Conservation (phyloP, 2,888 invertebrate genomes). For the Polyommatus icarus region DNA sequence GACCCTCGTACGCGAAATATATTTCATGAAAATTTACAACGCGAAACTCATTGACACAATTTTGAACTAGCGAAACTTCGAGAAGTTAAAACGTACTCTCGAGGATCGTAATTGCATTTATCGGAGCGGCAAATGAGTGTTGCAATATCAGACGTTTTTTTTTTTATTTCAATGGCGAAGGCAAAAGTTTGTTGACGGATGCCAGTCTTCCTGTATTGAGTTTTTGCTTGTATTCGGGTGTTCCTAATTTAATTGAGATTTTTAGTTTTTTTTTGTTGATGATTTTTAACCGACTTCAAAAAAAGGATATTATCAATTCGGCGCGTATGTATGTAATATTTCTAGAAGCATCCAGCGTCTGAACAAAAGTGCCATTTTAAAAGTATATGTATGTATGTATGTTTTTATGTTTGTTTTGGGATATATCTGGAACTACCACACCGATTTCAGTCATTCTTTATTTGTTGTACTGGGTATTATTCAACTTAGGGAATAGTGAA, state of each 20-base stretch:
- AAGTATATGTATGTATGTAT: too few species aligned
- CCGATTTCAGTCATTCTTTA: too few species aligned
- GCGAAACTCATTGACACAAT: slow-evolving; percentile 45
- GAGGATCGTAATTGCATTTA: slow-evolving; percentile 70
- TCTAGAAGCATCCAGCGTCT: too few species aligned
- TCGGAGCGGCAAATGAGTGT: slow-evolving; percentile 74
- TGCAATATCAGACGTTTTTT: slow-evolving; percentile 63
- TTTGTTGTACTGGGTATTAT: too few species aligned
- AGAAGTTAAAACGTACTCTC: slow-evolving; percentile 55
- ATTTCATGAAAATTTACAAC: slow-evolving; percentile 28
- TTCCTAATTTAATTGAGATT: neutral
- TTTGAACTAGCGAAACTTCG: slow-evolving; percentile 41
- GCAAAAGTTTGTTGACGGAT: slow-evolving; percentile 48
- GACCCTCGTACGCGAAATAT: neutral
- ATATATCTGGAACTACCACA: too few species aligned
- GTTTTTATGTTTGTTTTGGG: too few species aligned
- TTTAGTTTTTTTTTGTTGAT: neutral
- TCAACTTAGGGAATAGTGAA: too few species aligned
- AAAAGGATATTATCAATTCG: too few species aligned
- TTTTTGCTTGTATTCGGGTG: slow-evolving; percentile 31
- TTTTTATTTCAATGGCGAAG: slow-evolving; percentile 49
- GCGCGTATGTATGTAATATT: too few species aligned
- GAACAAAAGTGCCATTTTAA: too few species aligned
- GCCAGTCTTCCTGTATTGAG: slow-evolving; percentile 40
- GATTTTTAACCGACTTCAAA: too few species aligned